Evolutionary conservation across 2,797 vertebrate genomes (phyloP), one percentile per base, ranked within the genome.

Genomic region (Pempheris klunzingeri): DNA sequence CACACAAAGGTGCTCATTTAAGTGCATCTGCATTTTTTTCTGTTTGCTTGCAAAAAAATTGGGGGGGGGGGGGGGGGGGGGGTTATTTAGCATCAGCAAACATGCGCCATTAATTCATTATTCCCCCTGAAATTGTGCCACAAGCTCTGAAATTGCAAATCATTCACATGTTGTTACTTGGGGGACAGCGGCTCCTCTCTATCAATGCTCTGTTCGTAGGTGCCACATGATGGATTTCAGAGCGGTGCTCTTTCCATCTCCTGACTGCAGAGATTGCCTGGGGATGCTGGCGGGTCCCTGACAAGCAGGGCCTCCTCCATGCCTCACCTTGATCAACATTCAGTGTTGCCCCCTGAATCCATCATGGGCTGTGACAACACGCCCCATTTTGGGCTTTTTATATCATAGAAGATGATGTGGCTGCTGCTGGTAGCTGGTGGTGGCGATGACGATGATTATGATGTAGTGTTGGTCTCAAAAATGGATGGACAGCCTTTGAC

Each of bases 241-340:
- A 84, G 87, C 69, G 3, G 39, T 87, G 88, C 89, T 91, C 90
- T 90, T 91, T 93, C 92, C 92, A 89, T 93, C 93, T 94, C 91
- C 85, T 82, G 87, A 88, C 89, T 88, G 86, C 87, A 67, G 75
- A 92, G 92, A 94, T 94, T 93, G 92, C 92, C 92, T 92, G 92
- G 92, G 93, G 93, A 94, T 87, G 87, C 87, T 86, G 89, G 85
- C 76, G 77, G 89, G 88, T 91, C 92, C 93, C 92, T 92, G 92
- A 92, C 93, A 92, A 90, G 89, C 88, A 72, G 82, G 88, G 87
- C 84, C 92, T 90, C 90, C 89, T 92, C 88, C 85, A 89, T 88
- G 90, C 85, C 91, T 94, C 93, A 93, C 92, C 92, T 93, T 94
- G 92, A 94, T 94, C 93, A 94, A 94, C 92, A 94, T 93, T 92